These are phyloP conservation scores for Campoletis sonorensis DNA, from an alignment of 1,140 invertebrate species.

Conservation along the genomic window DNA sequence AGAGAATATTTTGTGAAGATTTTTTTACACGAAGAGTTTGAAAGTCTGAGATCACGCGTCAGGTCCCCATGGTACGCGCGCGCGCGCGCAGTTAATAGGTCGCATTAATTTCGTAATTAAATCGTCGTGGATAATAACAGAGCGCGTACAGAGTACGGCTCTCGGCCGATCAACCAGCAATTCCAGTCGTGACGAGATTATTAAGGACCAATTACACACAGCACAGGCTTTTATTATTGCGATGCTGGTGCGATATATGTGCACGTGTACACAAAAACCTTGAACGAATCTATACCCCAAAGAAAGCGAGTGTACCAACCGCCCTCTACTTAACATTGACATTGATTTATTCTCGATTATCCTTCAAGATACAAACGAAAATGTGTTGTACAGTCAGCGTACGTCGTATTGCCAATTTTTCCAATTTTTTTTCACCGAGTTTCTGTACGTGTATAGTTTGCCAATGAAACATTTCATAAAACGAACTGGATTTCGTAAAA, in stretches of 20 bases:
- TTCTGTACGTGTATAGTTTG: neutral
- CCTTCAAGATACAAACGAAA: neutral
- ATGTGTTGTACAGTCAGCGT: neutral
- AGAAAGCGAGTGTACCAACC: slow-evolving; percentile 52
- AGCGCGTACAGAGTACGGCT: slow-evolving; percentile 50
- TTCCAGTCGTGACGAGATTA: slow-evolving; percentile 75
- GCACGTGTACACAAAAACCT: neutral
- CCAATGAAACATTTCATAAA: neutral
- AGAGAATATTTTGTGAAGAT: neutral
- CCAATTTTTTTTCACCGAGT: neutral
- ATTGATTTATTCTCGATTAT: slow-evolving; percentile 67
- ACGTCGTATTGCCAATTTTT: slow-evolving; percentile 19
- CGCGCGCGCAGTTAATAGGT: slow-evolving; percentile 61
- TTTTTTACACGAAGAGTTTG: neutral
- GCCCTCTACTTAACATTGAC: slow-evolving; percentile 71
- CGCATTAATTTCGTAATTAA: slow-evolving; percentile 75
- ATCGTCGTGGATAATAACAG: slow-evolving; percentile 74
- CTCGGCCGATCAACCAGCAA: slow-evolving; percentile 60
- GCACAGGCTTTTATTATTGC: slow-evolving; percentile 63
- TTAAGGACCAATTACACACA: slow-evolving; percentile 71
- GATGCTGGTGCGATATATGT: neutral
- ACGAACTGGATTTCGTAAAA: too few species aligned
- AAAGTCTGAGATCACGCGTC: neutral
- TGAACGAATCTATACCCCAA: slow-evolving; percentile 18
- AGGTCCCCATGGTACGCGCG: neutral